A percentile compares a stretch with the other conserved stretches of the same genome.
These are phyloP conservation scores for Procavia capensis DNA, from an alignment of 2,113 vertebrate genomes.

Conservation along the genomic window DNA sequence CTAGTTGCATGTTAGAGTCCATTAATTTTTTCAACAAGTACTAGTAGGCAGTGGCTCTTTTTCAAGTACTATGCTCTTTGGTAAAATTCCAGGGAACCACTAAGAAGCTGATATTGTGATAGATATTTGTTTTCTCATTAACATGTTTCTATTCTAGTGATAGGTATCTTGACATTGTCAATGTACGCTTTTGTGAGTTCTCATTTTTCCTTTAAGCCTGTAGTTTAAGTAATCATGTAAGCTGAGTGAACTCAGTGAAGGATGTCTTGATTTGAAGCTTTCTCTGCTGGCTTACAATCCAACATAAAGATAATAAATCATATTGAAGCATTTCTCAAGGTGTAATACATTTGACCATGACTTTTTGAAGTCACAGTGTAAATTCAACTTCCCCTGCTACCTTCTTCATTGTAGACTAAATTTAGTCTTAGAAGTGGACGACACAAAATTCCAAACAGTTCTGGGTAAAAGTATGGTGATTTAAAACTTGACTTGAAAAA, in stretches of 20 bases:
- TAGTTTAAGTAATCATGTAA: not conserved
- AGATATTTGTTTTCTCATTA: not conserved
- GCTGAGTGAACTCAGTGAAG: not conserved
- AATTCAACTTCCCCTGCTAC: not conserved
- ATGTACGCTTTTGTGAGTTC: not conserved
- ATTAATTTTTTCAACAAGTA: not conserved
- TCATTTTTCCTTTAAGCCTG: not conserved
- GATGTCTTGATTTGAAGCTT: not conserved
- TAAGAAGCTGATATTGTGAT: not conserved
- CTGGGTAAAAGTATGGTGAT: not conserved
- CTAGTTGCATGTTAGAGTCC: not conserved
- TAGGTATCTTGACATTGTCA: not conserved
- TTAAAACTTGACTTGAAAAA: not conserved
- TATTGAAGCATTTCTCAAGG: not conserved
- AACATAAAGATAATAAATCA: constrained; percentile 5
- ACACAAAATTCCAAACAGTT: not conserved
- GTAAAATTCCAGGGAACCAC: not conserved
- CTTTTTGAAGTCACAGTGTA: not conserved
- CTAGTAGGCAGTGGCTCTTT: not conserved
- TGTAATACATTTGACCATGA: not conserved
- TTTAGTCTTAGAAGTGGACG: not conserved
- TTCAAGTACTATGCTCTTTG: not conserved
- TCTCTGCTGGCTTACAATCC: not conserved
- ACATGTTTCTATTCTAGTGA: not conserved
- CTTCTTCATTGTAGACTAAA: not conserved